Evolutionary conservation across 2,888 invertebrate genomes (phyloP), one percentile per base, ranked within the genome.

Genomic region (Philereme transversata): DNA sequence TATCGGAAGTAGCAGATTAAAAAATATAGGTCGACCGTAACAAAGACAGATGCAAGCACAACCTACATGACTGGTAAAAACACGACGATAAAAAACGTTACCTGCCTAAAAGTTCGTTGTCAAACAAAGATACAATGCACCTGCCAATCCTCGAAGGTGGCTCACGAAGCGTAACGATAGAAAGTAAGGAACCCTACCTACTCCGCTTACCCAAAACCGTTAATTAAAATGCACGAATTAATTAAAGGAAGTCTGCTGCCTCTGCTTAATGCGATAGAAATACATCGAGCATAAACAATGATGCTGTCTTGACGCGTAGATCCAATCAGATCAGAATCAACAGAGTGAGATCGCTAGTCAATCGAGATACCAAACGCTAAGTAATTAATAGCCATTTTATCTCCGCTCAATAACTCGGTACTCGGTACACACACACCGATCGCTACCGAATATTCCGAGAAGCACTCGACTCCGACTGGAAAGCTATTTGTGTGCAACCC

Each of bases 401-500:
- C 73, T 61, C 54, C 54, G 60, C 57, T 65, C 65, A 64, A 68
- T 68, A 67, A 65, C 59, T 61, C 51, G 10, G 49, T 64, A 53
- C 55, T 63, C 61, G 54, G 66, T 70, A 63, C 70, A 62, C 64
- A 57, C 65, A 65, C 71, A 75, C 76, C 69, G 66, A 72, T 67
- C 72, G 71, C 76, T n/a, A 76, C 72, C 71, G 75, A 83, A 77
- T 76, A 79, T 88, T 87, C 85, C 80, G 69, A 82, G 86, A 89
- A 88, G 76, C 84, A 87, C 89, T 88, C 81, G 82, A 86, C 75
- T 82, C 73, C 75, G 78, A 79, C 81, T 84, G 82, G 81, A 81
- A 84, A 86, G 90, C 83, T 91, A 91, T 90, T 91, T 91, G 78
- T 82, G 90, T 86, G 83, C 86, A 90, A 84, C 87, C 86, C 88